These are phyloP conservation scores for Antidorcas marsupialis DNA, from an alignment of 2,113 vertebrate genomes.

Conservation along the genomic window DNA sequence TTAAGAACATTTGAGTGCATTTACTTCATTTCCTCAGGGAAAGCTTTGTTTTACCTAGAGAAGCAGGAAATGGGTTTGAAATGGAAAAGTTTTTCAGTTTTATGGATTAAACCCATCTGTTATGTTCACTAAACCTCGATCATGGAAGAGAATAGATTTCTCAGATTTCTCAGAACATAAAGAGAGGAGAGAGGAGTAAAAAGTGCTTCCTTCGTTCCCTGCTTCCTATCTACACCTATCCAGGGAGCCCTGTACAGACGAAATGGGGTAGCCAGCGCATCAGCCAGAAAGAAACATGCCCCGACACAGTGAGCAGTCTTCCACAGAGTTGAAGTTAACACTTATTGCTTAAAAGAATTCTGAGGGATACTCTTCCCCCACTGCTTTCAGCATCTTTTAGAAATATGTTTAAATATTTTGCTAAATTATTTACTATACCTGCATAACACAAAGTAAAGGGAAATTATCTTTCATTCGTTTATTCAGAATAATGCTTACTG, in stretches of 20 bases:
- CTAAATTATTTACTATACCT: not conserved
- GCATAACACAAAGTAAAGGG: not conserved
- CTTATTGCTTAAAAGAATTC: not conserved
- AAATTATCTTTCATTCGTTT: constrained; percentile 27
- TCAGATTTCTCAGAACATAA: constrained; percentile 3
- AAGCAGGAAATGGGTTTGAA: constrained; percentile 55
- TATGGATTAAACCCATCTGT: constrained; percentile 47
- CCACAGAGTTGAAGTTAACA: not conserved
- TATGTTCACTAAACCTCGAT: constrained; percentile 21
- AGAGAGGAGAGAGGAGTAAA: not conserved
- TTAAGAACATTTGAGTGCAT: constrained; percentile 25
- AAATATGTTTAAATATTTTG: not conserved
- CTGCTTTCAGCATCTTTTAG: not conserved
- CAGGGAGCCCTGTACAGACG: not conserved
- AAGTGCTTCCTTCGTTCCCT: not conserved
- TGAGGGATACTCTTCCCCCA: not conserved
- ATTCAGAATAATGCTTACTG: not conserved
- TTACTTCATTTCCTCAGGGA: constrained; percentile 58
- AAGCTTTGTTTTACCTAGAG: constrained; percentile 56
- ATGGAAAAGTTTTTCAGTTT: constrained; percentile 56
- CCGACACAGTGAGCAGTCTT: not conserved
- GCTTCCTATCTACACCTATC: not conserved
- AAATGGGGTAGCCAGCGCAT: not conserved
- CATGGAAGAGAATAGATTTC: not conserved
- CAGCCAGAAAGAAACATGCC: not conserved